Conservation (phyloP, 2,888 invertebrate genomes). For the Apotomis betuletana region DNA sequence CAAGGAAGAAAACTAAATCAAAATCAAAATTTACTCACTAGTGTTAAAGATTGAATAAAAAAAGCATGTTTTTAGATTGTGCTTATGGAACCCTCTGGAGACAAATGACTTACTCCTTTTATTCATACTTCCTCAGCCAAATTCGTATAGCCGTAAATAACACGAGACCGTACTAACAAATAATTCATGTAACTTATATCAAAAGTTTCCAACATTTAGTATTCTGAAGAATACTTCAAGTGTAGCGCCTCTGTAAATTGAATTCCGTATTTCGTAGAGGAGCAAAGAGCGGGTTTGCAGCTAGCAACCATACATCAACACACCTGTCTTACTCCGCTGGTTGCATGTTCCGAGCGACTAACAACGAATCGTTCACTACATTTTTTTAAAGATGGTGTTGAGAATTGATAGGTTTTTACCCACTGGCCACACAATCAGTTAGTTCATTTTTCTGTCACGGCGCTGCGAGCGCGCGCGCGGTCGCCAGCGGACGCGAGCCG, state of each 20-base stretch:
- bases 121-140: not conserved
- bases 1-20: too few relatives aligned
- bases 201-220: slow-evolving; percentile 30
- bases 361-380: slow-evolving; percentile 15
- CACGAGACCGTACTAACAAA: slow-evolving; percentile 20
- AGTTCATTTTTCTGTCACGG: too few relatives aligned
- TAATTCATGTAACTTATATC: slow-evolving; percentile 19
- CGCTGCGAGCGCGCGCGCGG: too few relatives aligned
- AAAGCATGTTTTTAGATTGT: too few relatives aligned
- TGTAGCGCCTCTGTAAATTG: slow-evolving; percentile 45
- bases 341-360: slow-evolving; percentile 5
- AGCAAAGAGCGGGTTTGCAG: slow-evolving; percentile 51
- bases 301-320: slow-evolving; percentile 58
- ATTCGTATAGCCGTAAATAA: not conserved
- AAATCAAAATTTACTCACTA: too few relatives aligned
- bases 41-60: too few relatives aligned
- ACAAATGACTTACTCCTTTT: not conserved
- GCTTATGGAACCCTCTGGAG: too few relatives aligned
- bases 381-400: not conserved
- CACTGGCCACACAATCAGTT: too few relatives aligned
- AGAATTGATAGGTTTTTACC: too few relatives aligned
- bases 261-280: slow-evolving; percentile 48
- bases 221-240: slow-evolving; percentile 38
- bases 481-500: too few relatives aligned
- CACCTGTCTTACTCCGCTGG: slow-evolving; percentile 54